Evolutionary conservation across 2,113 vertebrate genomes (phyloP), one percentile per base, ranked within the genome.

Genomic region (Sinocyclocheilus anshuiensis): DNA sequence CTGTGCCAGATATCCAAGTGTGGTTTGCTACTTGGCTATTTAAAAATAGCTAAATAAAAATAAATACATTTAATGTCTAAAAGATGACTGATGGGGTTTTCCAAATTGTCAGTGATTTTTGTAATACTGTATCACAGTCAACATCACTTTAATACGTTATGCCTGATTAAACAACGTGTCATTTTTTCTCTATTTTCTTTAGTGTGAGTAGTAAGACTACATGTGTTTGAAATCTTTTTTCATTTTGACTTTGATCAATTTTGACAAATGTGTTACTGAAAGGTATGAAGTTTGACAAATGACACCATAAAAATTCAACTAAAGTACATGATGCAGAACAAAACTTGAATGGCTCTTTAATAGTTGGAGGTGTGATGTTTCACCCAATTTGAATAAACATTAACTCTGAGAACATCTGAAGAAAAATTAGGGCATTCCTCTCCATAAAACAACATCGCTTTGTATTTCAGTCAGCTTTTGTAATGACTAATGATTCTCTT

Each of bases 231-330:
- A 92, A 89, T 88, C 77, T 86, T 88, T 87, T 91, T 80, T 29
- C 55, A 3, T 57, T 75, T 87, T 91, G 91, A 92, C 89, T 93
- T 90, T 94, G 94, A 95, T 92, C 86, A 89, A 95, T 92, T 91
- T 89, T 88, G 91, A 93, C 91, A 90, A 91, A 93, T 91, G 90
- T 88, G 87, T 90, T 90, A 92, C 83, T 94, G 94, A 94, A 93
- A 94, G 93, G 81, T 92, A 82, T 86, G 93, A 91, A 90, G 91
- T 88, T 89, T 94, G 92, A 94, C 91, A 90, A 93, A 94, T 92
- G 83, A 89, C 55, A 45, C 81, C 86, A 86, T 61, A 89, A 89
- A 89, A 88, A 76, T 81, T 88, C 67, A 91, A 45, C 84, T 82
- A 88, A 87, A 92, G 86, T 67, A 67, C 83, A 87, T 84, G 90